Evolutionary conservation across 1,140 invertebrate genomes (phyloP), one percentile per base, ranked within the genome.

Genomic region (Temnothorax longispinosus): DNA sequence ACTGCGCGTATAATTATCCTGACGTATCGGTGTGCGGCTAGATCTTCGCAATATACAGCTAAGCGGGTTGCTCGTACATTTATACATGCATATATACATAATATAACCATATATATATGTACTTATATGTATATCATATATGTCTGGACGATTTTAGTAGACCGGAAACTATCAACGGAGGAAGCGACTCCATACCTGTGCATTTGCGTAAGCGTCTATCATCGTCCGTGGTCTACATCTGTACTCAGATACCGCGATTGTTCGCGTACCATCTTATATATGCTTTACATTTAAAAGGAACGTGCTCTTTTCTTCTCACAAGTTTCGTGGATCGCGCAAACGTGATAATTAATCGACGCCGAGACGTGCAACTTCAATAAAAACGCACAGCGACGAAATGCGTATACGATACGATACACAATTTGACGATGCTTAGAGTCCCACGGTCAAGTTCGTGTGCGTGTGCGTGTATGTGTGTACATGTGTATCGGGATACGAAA

Each of bases 131-230:
- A 27, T 27, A 27, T 27, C 27, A 27, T n/a, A n/a, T 47, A 58
- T 35, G 44, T 72, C 80, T 60, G 27, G 32, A 75, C 65, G 13
- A 75, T 84, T 84, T 84, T 75, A 60, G 41, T 18, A 62, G 54
- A 60, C 50, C 27, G 27, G 18, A 15, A 6, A 56, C 27, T 74
- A 50, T 84, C 69, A 50, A 35, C 52, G n/a, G 50, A 74, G 67
- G 7, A 72, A 18, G 32, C 52, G 67, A 84, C 27, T 84, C 80
- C 54, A 38, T 41, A 84, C 41, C 54, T 84, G 54, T 62, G 32
- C 44, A 75, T 75, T 84, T 84, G 69, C 80, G 75, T 84, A 84
- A 84, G 35, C 21, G 56, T 75, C 80, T 60, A 69, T 75, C 69
- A 50, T 50, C 80, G 32, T 74, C 44, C 41, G 54, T 50, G 69